These are phyloP conservation scores for Microchirus variegatus DNA, from an alignment of 2,797 vertebrate genomes.

Conservation along the genomic window DNA sequence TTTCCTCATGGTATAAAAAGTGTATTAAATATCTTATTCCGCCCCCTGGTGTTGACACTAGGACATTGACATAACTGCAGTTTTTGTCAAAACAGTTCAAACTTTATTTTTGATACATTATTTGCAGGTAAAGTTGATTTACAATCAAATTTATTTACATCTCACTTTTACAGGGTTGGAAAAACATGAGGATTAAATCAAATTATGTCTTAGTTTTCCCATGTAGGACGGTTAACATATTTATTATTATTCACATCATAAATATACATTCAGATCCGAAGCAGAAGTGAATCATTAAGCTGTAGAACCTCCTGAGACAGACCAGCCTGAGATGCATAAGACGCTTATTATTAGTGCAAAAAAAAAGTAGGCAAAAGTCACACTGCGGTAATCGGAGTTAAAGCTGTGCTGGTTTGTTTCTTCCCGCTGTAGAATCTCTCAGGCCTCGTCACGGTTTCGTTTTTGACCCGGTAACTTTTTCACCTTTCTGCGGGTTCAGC, in stretches of 20 bases:
- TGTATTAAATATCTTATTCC: too few relatives aligned
- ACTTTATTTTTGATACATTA: neutral
- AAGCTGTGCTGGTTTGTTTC: slow-evolving; percentile 4
- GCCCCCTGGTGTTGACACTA: too few relatives aligned
- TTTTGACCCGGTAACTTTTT: neutral
- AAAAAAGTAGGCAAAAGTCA: slow-evolving; percentile 50
- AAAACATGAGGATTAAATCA: neutral
- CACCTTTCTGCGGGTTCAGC: slow-evolving; percentile 66
- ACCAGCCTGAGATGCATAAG: slow-evolving; percentile 54
- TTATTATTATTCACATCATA: slow-evolving; percentile 38
- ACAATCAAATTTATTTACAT: neutral
- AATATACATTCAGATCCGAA: slow-evolving; percentile 63
- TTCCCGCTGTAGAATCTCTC: slow-evolving; percentile 7
- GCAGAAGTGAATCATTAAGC: slow-evolving; percentile 16
- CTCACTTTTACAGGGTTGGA: neutral
- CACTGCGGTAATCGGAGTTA: too few relatives aligned
- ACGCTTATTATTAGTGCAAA: slow-evolving; percentile 68
- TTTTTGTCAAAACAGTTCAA: neutral
- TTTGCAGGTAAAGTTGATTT: neutral
- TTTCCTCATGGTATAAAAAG: too few relatives aligned
- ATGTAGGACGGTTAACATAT: slow-evolving; percentile 12
- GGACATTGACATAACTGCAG: too few relatives aligned
- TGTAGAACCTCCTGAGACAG: slow-evolving; percentile 9
- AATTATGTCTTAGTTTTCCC: neutral
- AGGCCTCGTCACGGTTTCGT: slow-evolving; percentile 26